Evolutionary conservation across 2,888 invertebrate genomes (phyloP).

Genomic region (Lobophora halterata): DNA sequence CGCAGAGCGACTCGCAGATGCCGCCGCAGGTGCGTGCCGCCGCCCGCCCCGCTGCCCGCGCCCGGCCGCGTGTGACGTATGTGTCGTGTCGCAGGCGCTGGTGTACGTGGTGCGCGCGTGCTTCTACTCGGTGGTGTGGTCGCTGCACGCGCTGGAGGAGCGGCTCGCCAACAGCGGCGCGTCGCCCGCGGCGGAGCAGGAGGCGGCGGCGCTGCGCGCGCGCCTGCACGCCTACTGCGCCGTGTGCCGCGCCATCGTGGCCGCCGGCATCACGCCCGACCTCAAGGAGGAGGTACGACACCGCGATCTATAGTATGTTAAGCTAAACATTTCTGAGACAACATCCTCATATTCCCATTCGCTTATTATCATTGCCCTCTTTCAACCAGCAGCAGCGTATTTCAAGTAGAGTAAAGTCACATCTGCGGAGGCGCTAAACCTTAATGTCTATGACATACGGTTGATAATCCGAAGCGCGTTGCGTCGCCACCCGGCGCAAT

Average conservation of each 20-base stretch:
- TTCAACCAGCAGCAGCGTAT: too few species aligned
- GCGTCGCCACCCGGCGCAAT: too few species aligned
- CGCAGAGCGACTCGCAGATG: constrained; percentile 55
- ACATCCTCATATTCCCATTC: too few species aligned
- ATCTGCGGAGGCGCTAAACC: too few species aligned
- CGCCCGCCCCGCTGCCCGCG: too few species aligned
- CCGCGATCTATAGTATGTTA: too few species aligned
- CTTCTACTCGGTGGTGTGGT: constrained; percentile 94
- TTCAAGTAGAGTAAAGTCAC: too few species aligned
- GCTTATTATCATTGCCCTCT: too few species aligned
- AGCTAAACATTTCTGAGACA: too few species aligned
- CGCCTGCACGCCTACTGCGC: constrained; percentile 88
- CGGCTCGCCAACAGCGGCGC: constrained; percentile 67
- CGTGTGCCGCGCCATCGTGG: constrained; percentile 77
- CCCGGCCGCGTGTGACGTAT: background rate
- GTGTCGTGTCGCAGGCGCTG: constrained; percentile 48
- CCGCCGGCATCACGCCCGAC: constrained; percentile 56
- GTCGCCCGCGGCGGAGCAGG: constrained; percentile 33
- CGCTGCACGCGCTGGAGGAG: constrained; percentile 90
- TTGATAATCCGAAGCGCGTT: too few species aligned
- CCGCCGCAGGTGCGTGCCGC: constrained; percentile 53
- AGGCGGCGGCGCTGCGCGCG: constrained; percentile 75
- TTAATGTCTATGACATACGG: too few species aligned
- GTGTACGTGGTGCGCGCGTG: constrained; percentile 85
- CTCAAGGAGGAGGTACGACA: constrained; percentile 87